Evolutionary conservation across 2,888 invertebrate genomes (phyloP).

Genomic region (Andrena camellia): DNA sequence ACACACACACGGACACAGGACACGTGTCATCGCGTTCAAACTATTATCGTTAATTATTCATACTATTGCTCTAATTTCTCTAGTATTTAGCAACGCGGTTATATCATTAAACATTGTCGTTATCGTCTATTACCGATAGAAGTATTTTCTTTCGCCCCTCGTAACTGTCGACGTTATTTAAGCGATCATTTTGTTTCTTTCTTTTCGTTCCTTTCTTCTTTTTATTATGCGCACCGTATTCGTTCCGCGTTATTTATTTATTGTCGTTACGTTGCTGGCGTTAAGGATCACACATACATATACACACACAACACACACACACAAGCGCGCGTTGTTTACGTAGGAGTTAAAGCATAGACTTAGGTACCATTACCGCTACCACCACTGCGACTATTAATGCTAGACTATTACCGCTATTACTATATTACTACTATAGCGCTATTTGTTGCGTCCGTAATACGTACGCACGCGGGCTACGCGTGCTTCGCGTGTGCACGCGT

Average conservation of each 20-base stretch:
- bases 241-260: conserved; percentile 51
- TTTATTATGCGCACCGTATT: not conserved
- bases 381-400: conserved; percentile 63
- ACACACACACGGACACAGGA: conserved; percentile 16
- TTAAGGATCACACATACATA: not conserved
- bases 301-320: not conserved
- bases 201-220: not conserved
- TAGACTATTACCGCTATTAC: conserved; percentile 58
- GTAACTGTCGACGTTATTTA: conserved; percentile 46
- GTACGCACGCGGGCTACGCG: conserved; percentile 11
- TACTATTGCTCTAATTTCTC: conserved; percentile 52
- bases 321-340: conserved; percentile 12
- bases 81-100: conserved; percentile 48
- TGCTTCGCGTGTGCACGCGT: conserved; percentile 23
- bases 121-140: conserved; percentile 50
- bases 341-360: conserved; percentile 37
- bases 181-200: conserved; percentile 20
- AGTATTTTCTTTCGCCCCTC: conserved; percentile 56
- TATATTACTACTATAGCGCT: conserved; percentile 49
- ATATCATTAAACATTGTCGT: conserved; percentile 43
- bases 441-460: conserved; percentile 23
- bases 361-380: conserved; percentile 64
- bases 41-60: conserved; percentile 56
- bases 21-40: conserved; percentile 37
- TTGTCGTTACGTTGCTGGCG: conserved; percentile 55